Evolutionary conservation across 2,113 vertebrate genomes (phyloP).

Genomic region (Myocastor coypus): DNA sequence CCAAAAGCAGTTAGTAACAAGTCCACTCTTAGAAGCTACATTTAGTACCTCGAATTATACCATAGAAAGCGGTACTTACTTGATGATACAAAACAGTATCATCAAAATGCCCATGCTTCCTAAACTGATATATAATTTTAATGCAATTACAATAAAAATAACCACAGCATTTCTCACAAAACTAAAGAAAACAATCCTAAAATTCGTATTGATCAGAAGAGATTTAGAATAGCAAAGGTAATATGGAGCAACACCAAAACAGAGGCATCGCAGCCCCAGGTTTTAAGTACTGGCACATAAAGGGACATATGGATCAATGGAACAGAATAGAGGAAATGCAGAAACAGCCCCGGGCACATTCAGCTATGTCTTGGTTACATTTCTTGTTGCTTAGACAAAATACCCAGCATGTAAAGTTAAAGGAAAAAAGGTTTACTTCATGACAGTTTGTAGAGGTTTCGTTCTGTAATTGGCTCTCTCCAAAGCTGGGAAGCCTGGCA

Average conservation of each 20-base stretch:
- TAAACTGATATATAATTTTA: background rate
- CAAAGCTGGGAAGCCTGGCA: background rate
- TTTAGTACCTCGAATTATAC: background rate
- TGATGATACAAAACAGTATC: constrained; percentile 41
- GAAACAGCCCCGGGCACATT: background rate
- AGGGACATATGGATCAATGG: background rate
- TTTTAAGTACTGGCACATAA: background rate
- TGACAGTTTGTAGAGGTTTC: background rate
- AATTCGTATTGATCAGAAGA: background rate
- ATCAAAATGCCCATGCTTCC: background rate
- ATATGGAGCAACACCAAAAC: background rate
- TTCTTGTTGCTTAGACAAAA: background rate
- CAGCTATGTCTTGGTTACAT: background rate
- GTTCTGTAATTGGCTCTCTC: background rate
- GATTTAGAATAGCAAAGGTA: background rate
- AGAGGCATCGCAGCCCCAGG: background rate
- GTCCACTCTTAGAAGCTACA: background rate
- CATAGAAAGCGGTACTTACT: constrained; percentile 3
- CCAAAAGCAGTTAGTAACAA: background rate
- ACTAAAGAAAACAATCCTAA: background rate
- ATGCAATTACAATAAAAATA: background rate
- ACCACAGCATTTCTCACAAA: background rate
- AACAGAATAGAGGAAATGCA: background rate
- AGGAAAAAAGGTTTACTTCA: background rate
- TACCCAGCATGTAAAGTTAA: background rate